Conservation (phyloP, 2,113 vertebrate genomes). For the Sisor rabdophorus region DNA sequence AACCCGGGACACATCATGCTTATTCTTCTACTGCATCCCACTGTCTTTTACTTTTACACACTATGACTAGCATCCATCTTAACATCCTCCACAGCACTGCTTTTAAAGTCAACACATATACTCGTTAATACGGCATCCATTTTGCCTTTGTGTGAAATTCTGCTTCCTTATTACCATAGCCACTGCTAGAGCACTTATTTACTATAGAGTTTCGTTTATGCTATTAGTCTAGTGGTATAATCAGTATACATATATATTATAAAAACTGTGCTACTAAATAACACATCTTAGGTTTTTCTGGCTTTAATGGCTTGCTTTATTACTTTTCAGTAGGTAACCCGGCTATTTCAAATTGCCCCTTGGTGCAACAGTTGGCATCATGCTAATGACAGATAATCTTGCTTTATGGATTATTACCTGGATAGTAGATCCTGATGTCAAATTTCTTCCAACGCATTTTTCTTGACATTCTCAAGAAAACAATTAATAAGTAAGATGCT, state of each 20-base stretch:
- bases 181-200: background rate
- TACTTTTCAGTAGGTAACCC: background rate
- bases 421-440: background rate
- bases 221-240: background rate
- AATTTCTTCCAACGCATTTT: background rate
- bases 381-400: background rate
- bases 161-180: background rate
- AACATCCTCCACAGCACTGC: constrained; percentile 4
- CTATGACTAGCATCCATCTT: constrained; percentile 20
- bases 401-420: background rate
- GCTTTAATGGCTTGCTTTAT: background rate
- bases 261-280: background rate
- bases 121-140: constrained; percentile 7
- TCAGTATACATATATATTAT: background rate
- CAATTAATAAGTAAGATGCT: background rate
- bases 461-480: background rate
- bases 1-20: background rate
- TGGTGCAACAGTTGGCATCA: background rate
- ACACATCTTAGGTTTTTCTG: background rate
- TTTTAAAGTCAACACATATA: background rate
- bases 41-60: constrained; percentile 24
- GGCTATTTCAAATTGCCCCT: background rate
- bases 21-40: constrained; percentile 7
- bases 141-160: background rate
- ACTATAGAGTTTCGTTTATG: background rate